phyloP scores from a whole-genome alignment of 1,140 invertebrate species.

The Penaeus chinensis region DNA sequence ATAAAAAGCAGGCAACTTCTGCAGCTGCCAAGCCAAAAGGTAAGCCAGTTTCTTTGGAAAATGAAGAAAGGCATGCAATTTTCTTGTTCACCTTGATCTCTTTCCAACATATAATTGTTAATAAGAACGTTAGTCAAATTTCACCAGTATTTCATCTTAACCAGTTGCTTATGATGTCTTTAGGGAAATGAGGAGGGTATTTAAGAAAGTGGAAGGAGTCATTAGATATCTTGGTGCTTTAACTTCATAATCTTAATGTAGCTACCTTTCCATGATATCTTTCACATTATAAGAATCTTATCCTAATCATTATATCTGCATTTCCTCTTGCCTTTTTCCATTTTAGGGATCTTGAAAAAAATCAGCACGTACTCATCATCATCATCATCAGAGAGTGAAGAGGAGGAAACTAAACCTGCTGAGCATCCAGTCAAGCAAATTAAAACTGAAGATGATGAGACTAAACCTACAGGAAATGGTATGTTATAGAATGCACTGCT shows the following conservation, averaged over 20 bases:
- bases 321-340: not conserved
- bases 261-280: too few species aligned
- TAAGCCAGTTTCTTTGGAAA: not conserved
- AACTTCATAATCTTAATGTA: too few species aligned
- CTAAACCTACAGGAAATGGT: slow-evolving; percentile 24
- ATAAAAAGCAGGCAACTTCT: slow-evolving; percentile 11
- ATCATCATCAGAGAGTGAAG: slow-evolving; percentile 33
- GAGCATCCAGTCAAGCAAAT: not conserved
- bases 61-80: too few species aligned
- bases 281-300: too few species aligned
- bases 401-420: slow-evolving; percentile 10
- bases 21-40: slow-evolving; percentile 33
- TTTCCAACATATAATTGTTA: too few species aligned
- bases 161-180: too few species aligned
- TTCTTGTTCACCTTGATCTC: too few species aligned
- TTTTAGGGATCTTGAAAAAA: slow-evolving; percentile 50
- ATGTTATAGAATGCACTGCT: not conserved
- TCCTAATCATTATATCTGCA: not conserved
- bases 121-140: too few species aligned
- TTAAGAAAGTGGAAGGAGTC: too few species aligned
- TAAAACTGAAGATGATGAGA: slow-evolving; percentile 30
- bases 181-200: too few species aligned
- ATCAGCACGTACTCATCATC: slow-evolving; percentile 38
- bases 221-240: too few species aligned
- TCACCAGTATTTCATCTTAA: too few species aligned